phyloP scores from a whole-genome alignment of 2,797 vertebrate genomes.

The Scolopax rusticola region DNA sequence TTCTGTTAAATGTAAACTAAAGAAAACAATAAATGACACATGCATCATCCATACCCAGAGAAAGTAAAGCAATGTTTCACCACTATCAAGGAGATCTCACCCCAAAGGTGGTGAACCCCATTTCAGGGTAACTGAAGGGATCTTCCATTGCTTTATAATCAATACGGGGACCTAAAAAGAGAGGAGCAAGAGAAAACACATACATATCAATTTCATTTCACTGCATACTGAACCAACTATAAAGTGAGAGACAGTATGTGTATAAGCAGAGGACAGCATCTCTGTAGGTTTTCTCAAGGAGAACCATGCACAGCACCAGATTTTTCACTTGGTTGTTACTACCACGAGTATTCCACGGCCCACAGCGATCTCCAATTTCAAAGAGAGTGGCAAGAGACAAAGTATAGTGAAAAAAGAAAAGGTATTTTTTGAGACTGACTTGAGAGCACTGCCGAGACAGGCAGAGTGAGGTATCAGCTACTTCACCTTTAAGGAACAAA shows the following conservation, averaged over 20 bases:
- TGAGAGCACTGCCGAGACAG: not conserved
- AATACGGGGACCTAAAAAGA: not conserved
- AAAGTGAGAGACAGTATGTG: not conserved
- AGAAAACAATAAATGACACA: not conserved
- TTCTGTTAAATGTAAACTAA: not conserved
- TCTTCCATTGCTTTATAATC: not conserved
- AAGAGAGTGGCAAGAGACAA: not conserved
- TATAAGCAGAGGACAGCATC: not conserved
- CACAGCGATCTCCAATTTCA: fast-evolving
- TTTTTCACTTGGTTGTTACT: not conserved
- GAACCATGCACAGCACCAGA: not conserved
- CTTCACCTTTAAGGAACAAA: not conserved
- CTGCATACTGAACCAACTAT: not conserved
- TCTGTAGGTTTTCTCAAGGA: not conserved
- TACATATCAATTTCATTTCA: not conserved
- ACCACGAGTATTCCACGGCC: not conserved
- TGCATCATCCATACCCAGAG: not conserved
- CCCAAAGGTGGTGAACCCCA: not conserved
- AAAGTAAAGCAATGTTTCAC: not conserved
- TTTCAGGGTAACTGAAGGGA: not conserved
- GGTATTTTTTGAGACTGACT: not conserved
- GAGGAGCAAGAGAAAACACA: slow-evolving; percentile 4
- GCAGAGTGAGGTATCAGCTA: not conserved
- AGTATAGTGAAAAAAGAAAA: not conserved
- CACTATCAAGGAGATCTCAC: not conserved